Evolutionary conservation across 2,797 vertebrate species (phyloP), one percentile per base, ranked within the genome.

Genomic region (Channa striata): DNA sequence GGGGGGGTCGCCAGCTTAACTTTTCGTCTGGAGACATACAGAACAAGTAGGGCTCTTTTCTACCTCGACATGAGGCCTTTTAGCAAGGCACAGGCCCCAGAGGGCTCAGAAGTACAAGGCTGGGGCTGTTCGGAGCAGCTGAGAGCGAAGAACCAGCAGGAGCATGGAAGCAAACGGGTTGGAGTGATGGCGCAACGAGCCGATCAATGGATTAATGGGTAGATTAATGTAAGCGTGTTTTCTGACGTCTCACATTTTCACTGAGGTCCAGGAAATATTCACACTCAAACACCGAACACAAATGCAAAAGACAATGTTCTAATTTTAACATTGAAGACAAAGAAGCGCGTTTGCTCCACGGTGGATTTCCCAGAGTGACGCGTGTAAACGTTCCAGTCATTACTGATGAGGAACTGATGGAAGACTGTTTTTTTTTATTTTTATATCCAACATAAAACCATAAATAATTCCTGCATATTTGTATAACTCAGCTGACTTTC

Each of bases 21-120:
- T 60, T 64, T 11, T 77, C 37, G 0, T 57, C 47, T 4, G 7
- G 44, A 58, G 59, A 71, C 39, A 59, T 11, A 21, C 37, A 52
- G 73, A 75, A 72, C 61, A 52, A 74, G 72, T 0, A 14, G 21
- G 8, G 36, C 60, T 74, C 42, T 82, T 63, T 82, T 16, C 39
- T 54, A 20, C 54, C 51, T 30, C 49, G 11, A 8, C 40, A 33
- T 1, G 2, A 36, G 43, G 50, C 67, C 54, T 67, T 66, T 74
- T 16, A 78, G 72, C 58, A 49, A 64, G 53, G 50, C 68, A 59
- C 12, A 6, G 57, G 12, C n/a, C 17, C 14, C 25, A 37, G 33
- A 23, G 25, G 47, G 37, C 8, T 12, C 4, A 0, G 10, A 6
- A 1, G 51, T 3, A 59, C 56, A 59, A 7, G 21, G 9, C 39